Evolutionary conservation across 2,113 vertebrate genomes (phyloP).

Genomic region (Charadrius vociferus): DNA sequence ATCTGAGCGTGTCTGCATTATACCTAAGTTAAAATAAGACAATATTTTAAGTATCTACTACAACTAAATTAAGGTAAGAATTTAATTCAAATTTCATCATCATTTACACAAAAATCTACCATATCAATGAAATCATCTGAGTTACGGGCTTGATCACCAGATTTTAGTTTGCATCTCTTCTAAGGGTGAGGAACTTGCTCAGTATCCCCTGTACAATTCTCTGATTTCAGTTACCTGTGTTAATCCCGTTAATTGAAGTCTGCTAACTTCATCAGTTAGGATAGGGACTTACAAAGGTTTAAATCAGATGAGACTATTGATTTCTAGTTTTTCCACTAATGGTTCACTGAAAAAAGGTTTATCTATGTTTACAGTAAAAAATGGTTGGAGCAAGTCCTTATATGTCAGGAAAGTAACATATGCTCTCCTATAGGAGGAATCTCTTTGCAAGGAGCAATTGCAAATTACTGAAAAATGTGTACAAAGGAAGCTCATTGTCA

Average conservation of each 20-base stretch:
- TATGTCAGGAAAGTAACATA: neutral
- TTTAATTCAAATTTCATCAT: neutral
- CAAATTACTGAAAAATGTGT: neutral
- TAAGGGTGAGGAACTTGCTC: neutral
- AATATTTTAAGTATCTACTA: neutral
- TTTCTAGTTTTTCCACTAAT: neutral
- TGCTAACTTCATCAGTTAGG: neutral
- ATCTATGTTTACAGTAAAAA: neutral
- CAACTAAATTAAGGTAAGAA: neutral
- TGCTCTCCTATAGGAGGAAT: neutral
- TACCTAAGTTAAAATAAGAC: neutral
- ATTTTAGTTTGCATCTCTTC: neutral
- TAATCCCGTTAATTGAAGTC: neutral
- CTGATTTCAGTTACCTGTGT: neutral
- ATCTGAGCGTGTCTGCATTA: neutral
- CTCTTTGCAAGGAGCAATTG: neutral
- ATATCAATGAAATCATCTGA: neutral
- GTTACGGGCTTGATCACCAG: neutral
- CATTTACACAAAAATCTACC: neutral
- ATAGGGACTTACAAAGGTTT: neutral
- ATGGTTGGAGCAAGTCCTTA: neutral
- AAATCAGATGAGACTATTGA: neutral
- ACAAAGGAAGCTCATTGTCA: neutral
- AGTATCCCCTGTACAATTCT: neutral
- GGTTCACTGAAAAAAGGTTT: neutral